These are phyloP conservation scores for Stomorhina lunata DNA, from an alignment of 2,888 invertebrate genomes.

Conservation along the genomic window DNA sequence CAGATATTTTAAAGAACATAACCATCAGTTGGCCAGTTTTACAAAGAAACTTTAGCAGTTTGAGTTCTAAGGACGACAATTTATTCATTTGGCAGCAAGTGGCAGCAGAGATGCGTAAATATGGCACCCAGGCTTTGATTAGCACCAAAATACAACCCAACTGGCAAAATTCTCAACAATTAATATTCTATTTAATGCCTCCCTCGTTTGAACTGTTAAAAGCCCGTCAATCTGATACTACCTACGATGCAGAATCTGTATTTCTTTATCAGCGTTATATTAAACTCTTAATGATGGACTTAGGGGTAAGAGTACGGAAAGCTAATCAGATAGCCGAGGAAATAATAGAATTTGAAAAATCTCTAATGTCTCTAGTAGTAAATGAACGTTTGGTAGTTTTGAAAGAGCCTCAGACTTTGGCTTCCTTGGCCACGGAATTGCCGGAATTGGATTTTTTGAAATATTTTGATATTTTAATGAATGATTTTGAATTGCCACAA, in stretches of 20 bases:
- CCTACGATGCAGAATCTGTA: conserved; percentile 66
- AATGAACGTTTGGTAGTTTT: conserved; percentile 68
- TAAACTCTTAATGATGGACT: conserved; percentile 73
- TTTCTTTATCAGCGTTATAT: conserved; percentile 74
- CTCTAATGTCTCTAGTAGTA: conserved; percentile 66
- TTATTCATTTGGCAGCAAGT: conserved; percentile 72
- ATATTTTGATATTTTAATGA: conserved; percentile 72
- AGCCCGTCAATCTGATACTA: conserved; percentile 27
- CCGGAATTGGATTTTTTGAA: conserved; percentile 68
- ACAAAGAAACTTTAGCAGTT: conserved; percentile 62
- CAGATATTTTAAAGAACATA: conserved; percentile 67
- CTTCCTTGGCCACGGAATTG: conserved; percentile 66
- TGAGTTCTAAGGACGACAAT: neutral
- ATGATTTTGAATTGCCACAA: conserved; percentile 35
- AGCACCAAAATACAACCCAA: conserved; percentile 73
- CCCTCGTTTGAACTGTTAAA: conserved; percentile 71
- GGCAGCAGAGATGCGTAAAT: conserved; percentile 73
- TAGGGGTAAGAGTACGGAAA: conserved; percentile 72
- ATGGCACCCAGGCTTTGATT: conserved; percentile 73
- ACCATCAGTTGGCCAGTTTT: conserved; percentile 73
- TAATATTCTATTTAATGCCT: conserved; percentile 73
- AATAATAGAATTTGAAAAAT: conserved; percentile 72
- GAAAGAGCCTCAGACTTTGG: conserved; percentile 71
- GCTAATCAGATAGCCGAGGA: conserved; percentile 72
- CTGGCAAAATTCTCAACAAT: conserved; percentile 75